phyloP scores from a whole-genome alignment of 2,888 invertebrate genomes.

The Halictus ligatus region DNA sequence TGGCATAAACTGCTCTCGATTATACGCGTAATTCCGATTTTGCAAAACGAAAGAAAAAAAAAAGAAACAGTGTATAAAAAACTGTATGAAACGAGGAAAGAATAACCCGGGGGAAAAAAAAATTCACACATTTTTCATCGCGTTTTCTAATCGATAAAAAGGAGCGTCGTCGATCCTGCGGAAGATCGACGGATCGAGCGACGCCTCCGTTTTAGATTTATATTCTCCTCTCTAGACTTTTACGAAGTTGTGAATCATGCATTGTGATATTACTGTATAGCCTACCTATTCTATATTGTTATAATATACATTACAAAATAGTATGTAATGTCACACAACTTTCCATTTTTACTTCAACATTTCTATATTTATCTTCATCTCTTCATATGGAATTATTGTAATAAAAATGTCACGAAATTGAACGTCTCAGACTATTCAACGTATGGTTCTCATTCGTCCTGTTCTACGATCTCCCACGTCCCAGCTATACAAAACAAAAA shows the following conservation, averaged over 20 bases:
- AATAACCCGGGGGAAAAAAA: neutral
- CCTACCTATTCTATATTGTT: conserved; percentile 81
- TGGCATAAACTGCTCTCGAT: conserved; percentile 44
- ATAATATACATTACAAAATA: conserved; percentile 71
- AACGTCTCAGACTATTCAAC: conserved; percentile 23
- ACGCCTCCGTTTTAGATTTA: conserved; percentile 62
- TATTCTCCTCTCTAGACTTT: conserved; percentile 78
- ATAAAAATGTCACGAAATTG: conserved; percentile 81
- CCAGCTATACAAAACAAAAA: neutral
- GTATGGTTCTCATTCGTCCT: neutral
- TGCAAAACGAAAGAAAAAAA: conserved; percentile 34
- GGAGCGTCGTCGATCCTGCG: conserved; percentile 43
- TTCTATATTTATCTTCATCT: conserved; percentile 84
- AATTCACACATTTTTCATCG: conserved; percentile 55
- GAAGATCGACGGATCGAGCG: conserved; percentile 30
- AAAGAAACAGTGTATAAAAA: neutral
- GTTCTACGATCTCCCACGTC: neutral
- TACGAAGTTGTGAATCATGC: conserved; percentile 83
- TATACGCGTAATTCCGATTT: conserved; percentile 45
- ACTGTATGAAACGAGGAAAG: conserved; percentile 25
- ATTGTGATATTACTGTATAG: conserved; percentile 84
- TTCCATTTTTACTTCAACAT: conserved; percentile 84
- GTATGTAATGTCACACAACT: conserved; percentile 78
- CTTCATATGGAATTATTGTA: conserved; percentile 83
- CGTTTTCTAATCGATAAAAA: conserved; percentile 61